Percentiles rank a stretch among this genome's conserved stretches.
phyloP scores from a whole-genome alignment of 2,888 invertebrate species.

The Drosophila macrospina region DNA sequence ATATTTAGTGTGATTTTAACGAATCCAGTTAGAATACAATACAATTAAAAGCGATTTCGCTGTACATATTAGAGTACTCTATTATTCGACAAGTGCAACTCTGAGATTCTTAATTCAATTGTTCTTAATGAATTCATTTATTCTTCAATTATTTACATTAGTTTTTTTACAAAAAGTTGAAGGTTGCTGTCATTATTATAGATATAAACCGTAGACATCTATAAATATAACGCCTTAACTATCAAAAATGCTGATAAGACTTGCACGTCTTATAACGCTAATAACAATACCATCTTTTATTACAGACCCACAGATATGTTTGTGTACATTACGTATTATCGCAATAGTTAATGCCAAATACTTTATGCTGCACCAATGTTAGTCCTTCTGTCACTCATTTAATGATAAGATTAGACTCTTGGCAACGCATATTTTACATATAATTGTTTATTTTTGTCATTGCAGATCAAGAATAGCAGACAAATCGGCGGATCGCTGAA shows the following conservation, averaged over 20 bases:
- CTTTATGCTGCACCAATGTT: conserved; percentile 29
- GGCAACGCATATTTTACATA: conserved; percentile 32
- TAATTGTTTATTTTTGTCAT: conserved; percentile 1
- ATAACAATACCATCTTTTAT: conserved; percentile 18
- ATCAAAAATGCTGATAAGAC: conserved; percentile 38
- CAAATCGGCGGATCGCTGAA: conserved; percentile 5
- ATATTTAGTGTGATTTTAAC: neutral
- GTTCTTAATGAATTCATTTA: neutral
- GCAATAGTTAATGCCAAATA: conserved; percentile 2
- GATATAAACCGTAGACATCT: conserved; percentile 16
- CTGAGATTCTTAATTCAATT: conserved; percentile 1
- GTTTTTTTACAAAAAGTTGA: neutral
- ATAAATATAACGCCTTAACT: conserved; percentile 27
- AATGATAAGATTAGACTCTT: conserved; percentile 46
- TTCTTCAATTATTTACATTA: neutral
- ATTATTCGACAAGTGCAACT: neutral
- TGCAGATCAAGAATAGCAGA: conserved; percentile 15
- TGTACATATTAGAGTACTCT: neutral
- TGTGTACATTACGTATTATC: conserved; percentile 21
- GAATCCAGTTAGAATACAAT: neutral
- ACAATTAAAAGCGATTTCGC: neutral
- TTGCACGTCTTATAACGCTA: conserved; percentile 11
- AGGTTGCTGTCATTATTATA: neutral
- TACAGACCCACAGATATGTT: conserved; percentile 31
- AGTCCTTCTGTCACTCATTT: neutral